Conservation (phyloP, 2,888 invertebrate species). For the Gymnocheta viridis region DNA sequence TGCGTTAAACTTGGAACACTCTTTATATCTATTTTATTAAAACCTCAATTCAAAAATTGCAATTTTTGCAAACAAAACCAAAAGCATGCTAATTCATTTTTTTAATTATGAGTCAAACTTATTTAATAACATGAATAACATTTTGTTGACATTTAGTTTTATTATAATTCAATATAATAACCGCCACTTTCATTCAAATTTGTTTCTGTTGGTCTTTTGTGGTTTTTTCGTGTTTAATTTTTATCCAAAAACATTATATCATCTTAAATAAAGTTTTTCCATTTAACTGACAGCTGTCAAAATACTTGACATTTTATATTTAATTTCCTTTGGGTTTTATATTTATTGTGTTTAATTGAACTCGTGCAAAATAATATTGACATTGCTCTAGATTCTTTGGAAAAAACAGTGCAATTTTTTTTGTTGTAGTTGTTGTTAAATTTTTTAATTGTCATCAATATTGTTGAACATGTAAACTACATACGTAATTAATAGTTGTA, state of each 20-base stretch:
- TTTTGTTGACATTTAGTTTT: not conserved
- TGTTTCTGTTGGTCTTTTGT: conserved; percentile 11
- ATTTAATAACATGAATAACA: not conserved
- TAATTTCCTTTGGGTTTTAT: conserved; percentile 52
- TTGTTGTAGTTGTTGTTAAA: not conserved
- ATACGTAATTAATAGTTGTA: conserved; percentile 34
- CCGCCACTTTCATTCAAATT: not conserved
- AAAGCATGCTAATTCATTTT: too few relatives aligned
- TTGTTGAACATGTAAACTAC: conserved; percentile 35
- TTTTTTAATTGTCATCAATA: conserved; percentile 67
- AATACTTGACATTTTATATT: conserved; percentile 54
- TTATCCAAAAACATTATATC: not conserved
- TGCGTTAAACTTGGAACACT: too few relatives aligned
- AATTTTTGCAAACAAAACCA: too few relatives aligned
- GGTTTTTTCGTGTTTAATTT: not conserved
- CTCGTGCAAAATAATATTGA: conserved; percentile 23
- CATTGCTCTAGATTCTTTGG: conserved; percentile 53
- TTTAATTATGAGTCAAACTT: too few relatives aligned
- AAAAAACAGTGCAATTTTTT: not conserved
- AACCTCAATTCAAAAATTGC: too few relatives aligned
- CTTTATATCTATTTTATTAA: too few relatives aligned
- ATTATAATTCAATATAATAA: not conserved
- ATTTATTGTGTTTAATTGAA: conserved; percentile 34
- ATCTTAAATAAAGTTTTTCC: conserved; percentile 6
- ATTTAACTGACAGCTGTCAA: conserved; percentile 63